Base-by-base conservation (phyloP, 2,888 invertebrate species). In the Elmis aenea region DNA sequence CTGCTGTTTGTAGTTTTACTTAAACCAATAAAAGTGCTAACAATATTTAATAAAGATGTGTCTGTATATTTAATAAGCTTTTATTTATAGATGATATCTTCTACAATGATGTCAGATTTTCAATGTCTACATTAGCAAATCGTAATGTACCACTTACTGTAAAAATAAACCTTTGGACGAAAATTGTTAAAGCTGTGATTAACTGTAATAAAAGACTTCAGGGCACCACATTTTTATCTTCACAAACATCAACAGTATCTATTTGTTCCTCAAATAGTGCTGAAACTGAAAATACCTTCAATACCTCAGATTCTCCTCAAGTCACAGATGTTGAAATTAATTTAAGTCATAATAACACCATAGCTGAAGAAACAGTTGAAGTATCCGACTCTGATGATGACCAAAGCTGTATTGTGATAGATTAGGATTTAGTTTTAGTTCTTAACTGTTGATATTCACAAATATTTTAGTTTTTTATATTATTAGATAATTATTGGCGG, bases 31-130 rank as follows among this genome's bases (percentile, higher is more conserved):
- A n/a, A n/a, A n/a, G n/a, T n/a, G n/a, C n/a, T n/a, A n/a, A n/a
- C n/a, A n/a, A n/a, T n/a, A n/a, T n/a, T n/a, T n/a, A n/a, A n/a
- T n/a, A n/a, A n/a, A n/a, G n/a, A n/a, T n/a, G n/a, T n/a, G n/a
- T n/a, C n/a, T n/a, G n/a, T n/a, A n/a, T n/a, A n/a, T n/a, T n/a
- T n/a, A n/a, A n/a, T n/a, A n/a, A n/a, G n/a, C n/a, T 13, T 14
- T 29, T 29, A n/a, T 25, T 32, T 32, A n/a, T 11, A 41, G 41
- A 36, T 28, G n/a, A 12, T 4, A 10, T 2, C n/a, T 41, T 41
- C 27, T 27, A 41, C 24, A 20, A 27, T 8, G 8, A 6, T 3
- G 28, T 24, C 6, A 31, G 24, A 25, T 5, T 11, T 10, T 13
- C 23, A 2, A 36, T 41, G 32, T 13, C 18, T n/a, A 9, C 16